Conservation (phyloP, 2,888 invertebrate species). For the Nymphalis polychloros region DNA sequence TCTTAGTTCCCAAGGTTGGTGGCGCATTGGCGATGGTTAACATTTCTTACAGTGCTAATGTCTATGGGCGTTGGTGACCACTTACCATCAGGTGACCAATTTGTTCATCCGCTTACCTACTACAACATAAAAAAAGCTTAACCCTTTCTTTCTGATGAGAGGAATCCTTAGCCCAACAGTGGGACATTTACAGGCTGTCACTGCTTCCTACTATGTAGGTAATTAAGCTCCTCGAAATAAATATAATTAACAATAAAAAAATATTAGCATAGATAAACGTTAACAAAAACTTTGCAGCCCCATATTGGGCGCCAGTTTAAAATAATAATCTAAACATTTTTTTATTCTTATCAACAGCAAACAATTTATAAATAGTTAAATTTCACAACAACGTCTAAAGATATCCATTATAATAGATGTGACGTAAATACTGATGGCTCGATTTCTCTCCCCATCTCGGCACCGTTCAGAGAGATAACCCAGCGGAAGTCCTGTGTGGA, state of each 20-base stretch:
- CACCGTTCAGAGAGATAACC: slow-evolving; percentile 23
- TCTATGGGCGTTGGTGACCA: no score
- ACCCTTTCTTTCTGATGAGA: no score
- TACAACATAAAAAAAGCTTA: no score
- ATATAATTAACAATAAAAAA: background rate
- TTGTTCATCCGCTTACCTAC: no score
- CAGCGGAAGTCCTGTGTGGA: slow-evolving; percentile 32
- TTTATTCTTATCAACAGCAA: background rate
- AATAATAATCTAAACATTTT: background rate
- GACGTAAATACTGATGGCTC: slow-evolving; percentile 6
- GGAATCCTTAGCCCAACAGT: no score
- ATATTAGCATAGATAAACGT: background rate
- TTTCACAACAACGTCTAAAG: slow-evolving; percentile 9
- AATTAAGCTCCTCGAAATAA: no score
- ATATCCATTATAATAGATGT: slow-evolving; percentile 16
- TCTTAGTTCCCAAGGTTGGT: no score
- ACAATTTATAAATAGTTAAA: background rate
- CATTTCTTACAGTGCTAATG: no score
- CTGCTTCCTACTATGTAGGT: no score
- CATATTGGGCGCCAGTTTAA: slow-evolving; percentile 36
- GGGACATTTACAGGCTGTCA: no score
- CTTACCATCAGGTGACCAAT: no score
- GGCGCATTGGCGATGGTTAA: no score
- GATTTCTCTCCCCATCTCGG: slow-evolving; percentile 8
- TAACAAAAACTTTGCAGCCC: background rate